These are phyloP conservation scores for Cryptocheilus praepositus DNA, from an alignment of 2,888 invertebrate genomes.

Conservation along the genomic window DNA sequence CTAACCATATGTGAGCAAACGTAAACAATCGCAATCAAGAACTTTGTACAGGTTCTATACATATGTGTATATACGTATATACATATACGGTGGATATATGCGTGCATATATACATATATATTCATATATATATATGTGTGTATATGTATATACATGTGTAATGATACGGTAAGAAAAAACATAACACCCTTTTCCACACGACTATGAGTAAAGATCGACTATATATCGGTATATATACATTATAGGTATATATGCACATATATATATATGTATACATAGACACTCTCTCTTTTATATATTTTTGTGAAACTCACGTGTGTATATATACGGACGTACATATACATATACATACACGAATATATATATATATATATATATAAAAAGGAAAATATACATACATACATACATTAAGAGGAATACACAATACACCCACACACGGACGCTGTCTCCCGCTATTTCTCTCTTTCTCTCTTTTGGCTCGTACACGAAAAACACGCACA, in stretches of 20 bases:
- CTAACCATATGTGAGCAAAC: constrained; percentile 53
- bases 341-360: constrained; percentile 51
- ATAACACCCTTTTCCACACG: constrained; percentile 69
- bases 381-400: constrained; percentile 43
- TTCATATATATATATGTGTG: constrained; percentile 38
- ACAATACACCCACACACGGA: constrained; percentile 48
- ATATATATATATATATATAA: constrained; percentile 44
- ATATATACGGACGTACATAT: constrained; percentile 68
- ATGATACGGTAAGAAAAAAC: constrained; percentile 30
- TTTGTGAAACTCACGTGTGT: constrained; percentile 73
- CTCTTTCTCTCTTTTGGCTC: constrained; percentile 18
- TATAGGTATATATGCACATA: constrained; percentile 38
- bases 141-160: constrained; percentile 23
- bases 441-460: constrained; percentile 18
- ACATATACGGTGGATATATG: constrained; percentile 19
- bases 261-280: constrained; percentile 56
- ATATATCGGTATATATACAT: constrained; percentile 52
- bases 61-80: constrained; percentile 45
- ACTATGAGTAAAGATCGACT: constrained; percentile 65
- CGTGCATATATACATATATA: constrained; percentile 40
- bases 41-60: constrained; percentile 73
- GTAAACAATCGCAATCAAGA: constrained; percentile 68
- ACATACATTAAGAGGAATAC: constrained; percentile 27
- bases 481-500: constrained; percentile 47
- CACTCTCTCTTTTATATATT: constrained; percentile 74